Base-by-base conservation (phyloP, 2,888 invertebrate species). In the Lagria hirta region DNA sequence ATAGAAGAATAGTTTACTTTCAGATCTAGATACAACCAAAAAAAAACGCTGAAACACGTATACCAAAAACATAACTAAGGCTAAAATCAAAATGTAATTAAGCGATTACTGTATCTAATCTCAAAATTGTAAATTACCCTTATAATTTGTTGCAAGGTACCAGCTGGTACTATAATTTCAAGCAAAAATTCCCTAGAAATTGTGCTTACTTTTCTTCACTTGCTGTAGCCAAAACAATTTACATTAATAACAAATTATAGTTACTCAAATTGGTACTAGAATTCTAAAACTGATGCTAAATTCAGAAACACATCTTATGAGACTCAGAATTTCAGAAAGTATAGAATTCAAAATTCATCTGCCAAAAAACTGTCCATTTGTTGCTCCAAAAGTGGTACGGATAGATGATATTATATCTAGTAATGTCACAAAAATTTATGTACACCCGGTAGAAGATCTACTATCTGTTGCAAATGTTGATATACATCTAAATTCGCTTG, bases 401-500 rank as follows among this genome's bases (percentile, higher is more conserved):
- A 41, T 57, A 7, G 18, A 27, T 1, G 50, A 59, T 34, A 46
- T 52, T 2, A 57, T 51, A 2, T 27, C 43, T 1, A 46, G 50
- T 20, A 52, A 51, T 2, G 16, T 27, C 1, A 29, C 45, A n/a
- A 36, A 45, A 14, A 20, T 62, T 12, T 8, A 44, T 3, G 27
- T 61, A 4, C 62, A 61, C 28, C 26, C 40, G 2, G 11, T 14
- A 3, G 18, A 40, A 17, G 5, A 34, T 13, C n/a, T 40, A 13
- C 3, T 5, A 3, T 12, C 12, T 6, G 6, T 17, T 2, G 20
- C 15, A 3, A 3, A 4, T 3, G 12, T 2, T 0, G 15, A 14
- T 14, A 13, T 43, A 13, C n/a, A 14, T 1, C 5, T 45, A 17
- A 15, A 12, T 7, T 14, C 40, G n/a, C 11, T n/a, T 2, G 26